Base-by-base conservation (phyloP, 2,797 vertebrate genomes). In the Scomberomorus guttatus region DNA sequence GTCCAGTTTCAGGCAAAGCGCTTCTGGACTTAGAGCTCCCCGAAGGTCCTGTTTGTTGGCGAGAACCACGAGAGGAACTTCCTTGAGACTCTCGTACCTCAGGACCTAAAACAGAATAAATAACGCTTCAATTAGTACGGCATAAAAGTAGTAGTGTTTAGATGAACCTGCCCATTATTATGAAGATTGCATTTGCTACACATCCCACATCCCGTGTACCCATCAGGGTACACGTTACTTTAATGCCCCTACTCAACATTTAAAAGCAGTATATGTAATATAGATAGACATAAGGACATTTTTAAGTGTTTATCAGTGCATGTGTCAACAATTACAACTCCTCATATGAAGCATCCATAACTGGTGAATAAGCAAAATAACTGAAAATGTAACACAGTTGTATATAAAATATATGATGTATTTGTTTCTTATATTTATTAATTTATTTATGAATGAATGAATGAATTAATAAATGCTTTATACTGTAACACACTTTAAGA, bases 1-100 rank as follows among this genome's bases (percentile, higher is more conserved):
- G 24, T 94, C 93, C 79, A 99, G 94, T 61, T 62, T 95, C 82
- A 92, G 91, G 20, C 96, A 97, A 79, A 99, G 89, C 20, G 95
- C 95, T 17, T 95, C 94, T 0, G 96, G 96, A 0, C 88, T 95
- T 52, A 96, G 72, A 60, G 97, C 96, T 52, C 95, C 95, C 0
- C 87, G 93, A 51, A 97, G n/a, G n/a, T 99, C 98, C 86, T 99
- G 98, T 80, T 99, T 99, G 94, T 99, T 99, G 1, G 97, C 97
- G 5, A 99, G 86, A 34, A 99, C 20, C 1, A 99, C 90, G 0
- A 99, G 93, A 0, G 98, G 97, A 1, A 96, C 80, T 1, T 83
- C 85, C 64, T 72, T 91, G 1, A 98, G 83, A 64, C 92, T 90
- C 37, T 97, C 95, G 0, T 90, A 94, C 88, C 89, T 95, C 76